Conservation (phyloP, 2,888 invertebrate species). For the Dolomedes plantarius region DNA sequence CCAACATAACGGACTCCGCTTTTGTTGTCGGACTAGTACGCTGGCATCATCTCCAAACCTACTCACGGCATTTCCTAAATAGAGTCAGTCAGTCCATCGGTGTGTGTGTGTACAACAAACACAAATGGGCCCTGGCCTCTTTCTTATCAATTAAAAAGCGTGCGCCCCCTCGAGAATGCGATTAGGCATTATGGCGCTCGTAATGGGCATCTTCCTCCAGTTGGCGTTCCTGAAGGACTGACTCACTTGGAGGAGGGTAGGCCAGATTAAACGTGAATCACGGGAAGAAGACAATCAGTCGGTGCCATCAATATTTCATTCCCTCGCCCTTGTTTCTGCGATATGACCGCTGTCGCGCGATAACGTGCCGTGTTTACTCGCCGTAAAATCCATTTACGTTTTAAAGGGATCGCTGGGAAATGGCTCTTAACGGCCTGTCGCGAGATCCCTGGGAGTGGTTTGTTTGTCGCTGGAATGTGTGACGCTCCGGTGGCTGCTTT, state of each 20-base stretch:
- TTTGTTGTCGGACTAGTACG: too few relatives aligned
- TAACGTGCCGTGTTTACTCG: slow-evolving; percentile 50
- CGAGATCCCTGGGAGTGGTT: background rate
- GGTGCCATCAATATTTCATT: slow-evolving; percentile 56
- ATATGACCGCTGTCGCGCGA: slow-evolving; percentile 48
- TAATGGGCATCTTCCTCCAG: slow-evolving; percentile 23
- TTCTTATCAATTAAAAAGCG: slow-evolving; percentile 52
- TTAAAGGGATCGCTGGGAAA: background rate
- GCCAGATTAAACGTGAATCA: slow-evolving; percentile 10
- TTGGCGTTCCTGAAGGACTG: slow-evolving; percentile 6
- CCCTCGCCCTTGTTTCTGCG: too few relatives aligned
- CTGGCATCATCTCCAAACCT: too few relatives aligned
- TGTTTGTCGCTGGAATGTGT: background rate
- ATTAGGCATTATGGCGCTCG: slow-evolving; percentile 40
- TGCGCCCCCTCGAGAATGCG: slow-evolving; percentile 22
- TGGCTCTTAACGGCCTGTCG: slow-evolving; percentile 3
- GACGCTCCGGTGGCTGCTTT: background rate
- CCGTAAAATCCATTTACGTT: slow-evolving; percentile 63
- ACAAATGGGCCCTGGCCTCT: too few relatives aligned
- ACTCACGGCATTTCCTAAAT: too few relatives aligned
- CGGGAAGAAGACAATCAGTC: slow-evolving; percentile 12
- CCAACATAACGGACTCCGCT: too few relatives aligned
- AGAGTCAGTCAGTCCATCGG: too few relatives aligned
- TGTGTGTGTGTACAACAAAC: too few relatives aligned
- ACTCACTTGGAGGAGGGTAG: slow-evolving; percentile 2